A percentile compares a stretch with the other conserved stretches of the same genome.
phyloP scores from a whole-genome alignment of 2,113 vertebrate species.

The Ammodytes marinus region DNA sequence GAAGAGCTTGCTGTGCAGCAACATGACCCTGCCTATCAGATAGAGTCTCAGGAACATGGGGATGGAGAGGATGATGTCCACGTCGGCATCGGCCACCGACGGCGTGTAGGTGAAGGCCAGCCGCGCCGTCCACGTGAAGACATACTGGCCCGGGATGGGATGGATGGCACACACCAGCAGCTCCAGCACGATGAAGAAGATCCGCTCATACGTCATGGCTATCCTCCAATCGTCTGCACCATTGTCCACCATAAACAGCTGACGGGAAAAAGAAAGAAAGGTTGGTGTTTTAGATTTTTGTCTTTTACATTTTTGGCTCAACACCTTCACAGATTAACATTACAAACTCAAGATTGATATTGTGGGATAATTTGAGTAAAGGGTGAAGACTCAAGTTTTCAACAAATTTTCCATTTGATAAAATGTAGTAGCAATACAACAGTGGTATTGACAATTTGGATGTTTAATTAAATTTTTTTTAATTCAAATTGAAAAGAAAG shows the following conservation, averaged over 20 bases:
- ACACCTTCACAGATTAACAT: not conserved
- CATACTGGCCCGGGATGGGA: slow-evolving; percentile 93
- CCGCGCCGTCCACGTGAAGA: slow-evolving; percentile 93
- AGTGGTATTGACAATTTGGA: not conserved
- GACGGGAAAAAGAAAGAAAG: not conserved
- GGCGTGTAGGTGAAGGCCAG: slow-evolving; percentile 92
- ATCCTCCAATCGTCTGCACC: slow-evolving; percentile 97
- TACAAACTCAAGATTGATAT: not conserved
- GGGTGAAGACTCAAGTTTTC: not conserved
- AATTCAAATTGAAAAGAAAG: slow-evolving; percentile 2
- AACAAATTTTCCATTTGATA: not conserved
- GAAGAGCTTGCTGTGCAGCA: slow-evolving; percentile 95
- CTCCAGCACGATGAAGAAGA: slow-evolving; percentile 94
- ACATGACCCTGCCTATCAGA: slow-evolving; percentile 94
- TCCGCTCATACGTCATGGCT: slow-evolving; percentile 93
- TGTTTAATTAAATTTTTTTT: not conserved
- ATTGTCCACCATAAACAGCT: slow-evolving; percentile 98
- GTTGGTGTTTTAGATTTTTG: not conserved
- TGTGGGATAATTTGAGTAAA: not conserved
- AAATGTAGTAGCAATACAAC: not conserved
- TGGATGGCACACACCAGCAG: slow-evolving; percentile 94
- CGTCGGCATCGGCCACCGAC: slow-evolving; percentile 90
- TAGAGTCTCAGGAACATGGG: slow-evolving; percentile 97
- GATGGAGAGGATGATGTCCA: slow-evolving; percentile 94
- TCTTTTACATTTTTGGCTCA: not conserved